phyloP scores from a whole-genome alignment of 2,888 invertebrate genomes.

The Drosophila affinis region DNA sequence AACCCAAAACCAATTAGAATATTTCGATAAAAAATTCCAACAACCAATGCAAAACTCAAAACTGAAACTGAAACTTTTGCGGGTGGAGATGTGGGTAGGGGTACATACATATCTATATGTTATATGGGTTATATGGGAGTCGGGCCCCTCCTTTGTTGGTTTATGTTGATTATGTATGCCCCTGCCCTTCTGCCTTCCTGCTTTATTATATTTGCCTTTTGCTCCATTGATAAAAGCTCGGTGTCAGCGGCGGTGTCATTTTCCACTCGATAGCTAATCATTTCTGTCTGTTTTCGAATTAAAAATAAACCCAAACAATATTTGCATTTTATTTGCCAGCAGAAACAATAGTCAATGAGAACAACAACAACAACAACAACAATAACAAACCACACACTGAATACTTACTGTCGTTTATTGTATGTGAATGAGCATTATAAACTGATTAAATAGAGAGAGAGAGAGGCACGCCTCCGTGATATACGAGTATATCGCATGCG shows the following conservation, averaged over 20 bases:
- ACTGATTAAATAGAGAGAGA: slow-evolving; percentile 4
- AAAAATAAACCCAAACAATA: slow-evolving; percentile 50
- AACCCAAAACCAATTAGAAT: slow-evolving; percentile 60
- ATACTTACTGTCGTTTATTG: slow-evolving; percentile 6
- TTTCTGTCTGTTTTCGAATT: slow-evolving; percentile 34
- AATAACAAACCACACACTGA: neutral
- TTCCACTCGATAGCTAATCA: slow-evolving; percentile 43
- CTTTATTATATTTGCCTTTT: slow-evolving; percentile 11
- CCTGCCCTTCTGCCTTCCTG: neutral
- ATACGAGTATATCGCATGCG: slow-evolving; percentile 32
- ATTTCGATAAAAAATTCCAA: slow-evolving; percentile 21
- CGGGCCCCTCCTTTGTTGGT: slow-evolving; percentile 30
- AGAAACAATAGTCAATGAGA: slow-evolving; percentile 14
- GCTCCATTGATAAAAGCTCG: slow-evolving; percentile 60
- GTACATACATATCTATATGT: neutral
- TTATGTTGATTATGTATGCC: slow-evolving; percentile 2
- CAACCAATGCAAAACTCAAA: slow-evolving; percentile 15
- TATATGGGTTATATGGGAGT: neutral
- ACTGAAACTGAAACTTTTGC: neutral
- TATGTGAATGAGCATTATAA: slow-evolving; percentile 9
- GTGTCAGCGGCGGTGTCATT: slow-evolving; percentile 20
- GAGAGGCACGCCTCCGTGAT: neutral
- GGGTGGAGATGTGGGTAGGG: neutral
- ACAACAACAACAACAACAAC: slow-evolving; percentile 2
- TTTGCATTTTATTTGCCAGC: slow-evolving; percentile 30